Base-by-base conservation (phyloP, 2,888 invertebrate genomes). In the Arge pagana region DNA sequence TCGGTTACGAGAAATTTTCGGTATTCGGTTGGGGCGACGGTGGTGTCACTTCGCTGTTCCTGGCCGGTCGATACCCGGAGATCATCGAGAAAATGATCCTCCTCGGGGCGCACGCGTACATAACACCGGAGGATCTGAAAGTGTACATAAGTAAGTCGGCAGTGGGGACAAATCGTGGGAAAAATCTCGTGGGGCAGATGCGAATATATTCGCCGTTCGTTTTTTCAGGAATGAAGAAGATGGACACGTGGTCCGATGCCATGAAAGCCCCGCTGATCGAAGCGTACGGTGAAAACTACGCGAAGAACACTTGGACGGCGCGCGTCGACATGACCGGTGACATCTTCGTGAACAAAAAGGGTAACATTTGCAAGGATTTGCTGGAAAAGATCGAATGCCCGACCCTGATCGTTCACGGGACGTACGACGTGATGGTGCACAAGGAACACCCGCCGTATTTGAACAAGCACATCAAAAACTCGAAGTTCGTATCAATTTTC, bases 1-100 rank as follows among this genome's bases (percentile, higher is more conserved):
- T 92, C 8, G 82, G 83, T 2, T 77, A 86, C 21, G 69, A 81
- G 0, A 83, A 83, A 56, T 90, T 84, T 72, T 90, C 90, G 0
- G 66, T 92, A 6, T 68, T 92, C 49, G 93, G 93, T 1, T 93
- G 92, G 90, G 90, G 90, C 76, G 92, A 92, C 77, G 93, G 93
- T 19, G 93, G 90, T 1, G 86, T 85, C 31, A 83, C 87, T 0
- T 85, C 83, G 26, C 76, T 93, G 61, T 86, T 93, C 33, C 68
- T 88, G 18, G 86, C 91, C 3, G 88, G 85, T 4, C 83, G 82
- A 53, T 81, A 87, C 72, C 83, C 86, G 0, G 77, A 83, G 1
- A 71, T 75, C 3, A 81, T 93, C 0, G 78, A 83, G 10, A 90
- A 88, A 66, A 72, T 92, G 35, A 84, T 91, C 0, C 80, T 90